Base-by-base conservation (phyloP, 2,888 invertebrate genomes). In the Apodemia hepburni region DNA sequence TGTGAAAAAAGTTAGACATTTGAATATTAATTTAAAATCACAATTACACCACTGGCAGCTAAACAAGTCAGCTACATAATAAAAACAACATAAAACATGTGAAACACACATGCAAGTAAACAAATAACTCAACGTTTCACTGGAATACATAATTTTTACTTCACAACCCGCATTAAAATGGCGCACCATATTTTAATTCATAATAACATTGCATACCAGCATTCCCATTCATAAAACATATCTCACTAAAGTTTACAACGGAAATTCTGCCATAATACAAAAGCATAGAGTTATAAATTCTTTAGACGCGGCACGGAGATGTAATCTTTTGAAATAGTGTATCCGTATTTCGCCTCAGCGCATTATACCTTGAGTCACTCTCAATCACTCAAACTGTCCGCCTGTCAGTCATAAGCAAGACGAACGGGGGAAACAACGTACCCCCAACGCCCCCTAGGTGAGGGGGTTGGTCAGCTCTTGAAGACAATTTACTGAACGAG, bases 401-500 rank as follows among this genome's bases (percentile, higher is more conserved):
- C 83, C 85, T 84, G 88, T 90, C 89, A 88, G 81, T 91, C 91
- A 91, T 90, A 90, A 89, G 88, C 87, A 89, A 89, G 88, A 87
- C 88, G 86, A 85, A 88, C 86, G 86, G 87, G 89, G 84, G 83
- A 82, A 71, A 72, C 69, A 66, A 62, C 74, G 72, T 74, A 73
- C 73, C 74, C 71, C 80, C 71, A 65, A 47, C 66, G 60, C 70
- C 75, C 80, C 76, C 74, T 73, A 74, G 76, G 76, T 77, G 75
- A 75, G 75, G 75, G 79, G 81, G 84, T 71, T 82, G 89, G 90
- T 88, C 89, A 89, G 87, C 88, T 86, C 88, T 87, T 87, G 86
- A 89, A 90, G 89, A 90, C 89, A 89, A 89, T 89, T 89, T 88
- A 90, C 87, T 82, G 86, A 84, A 84, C 82, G 81, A 81, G 79